Conservation (phyloP, 53 echinoderm and acorn worm genomes). For the Echinometra lucunter region DNA sequence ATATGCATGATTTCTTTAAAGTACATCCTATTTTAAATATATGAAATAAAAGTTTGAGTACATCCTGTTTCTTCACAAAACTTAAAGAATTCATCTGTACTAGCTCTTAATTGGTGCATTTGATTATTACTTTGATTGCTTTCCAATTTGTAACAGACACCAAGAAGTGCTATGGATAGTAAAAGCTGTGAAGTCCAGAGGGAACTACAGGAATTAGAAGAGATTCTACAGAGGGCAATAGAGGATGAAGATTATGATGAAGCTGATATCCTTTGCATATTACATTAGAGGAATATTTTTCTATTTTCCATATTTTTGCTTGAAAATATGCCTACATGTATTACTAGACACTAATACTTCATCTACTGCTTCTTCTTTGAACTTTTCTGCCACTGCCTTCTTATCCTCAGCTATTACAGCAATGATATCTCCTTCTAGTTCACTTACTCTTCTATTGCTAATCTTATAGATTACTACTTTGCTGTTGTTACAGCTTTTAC, state of each 20-base stretch:
- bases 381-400: neutral
- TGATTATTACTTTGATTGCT: neutral
- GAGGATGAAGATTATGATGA: slow-evolving; percentile 66
- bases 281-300: neutral
- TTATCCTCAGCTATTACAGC: neutral
- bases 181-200: slow-evolving; percentile 21
- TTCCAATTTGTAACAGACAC: neutral
- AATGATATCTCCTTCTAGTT: no score
- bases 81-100: neutral
- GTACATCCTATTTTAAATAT: no score
- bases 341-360: neutral
- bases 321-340: neutral
- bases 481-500: no score
- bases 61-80: no score
- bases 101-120: neutral
- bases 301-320: neutral
- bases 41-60: no score
- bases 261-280: slow-evolving; percentile 68
- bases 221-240: slow-evolving; percentile 55
- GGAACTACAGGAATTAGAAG: slow-evolving; percentile 43
- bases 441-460: no score
- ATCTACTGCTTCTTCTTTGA: neutral
- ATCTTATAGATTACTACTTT: no score
- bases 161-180: neutral
- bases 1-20: no score